Conservation (phyloP, 1,140 invertebrate species). For the Gonioctena quinquepunctata region DNA sequence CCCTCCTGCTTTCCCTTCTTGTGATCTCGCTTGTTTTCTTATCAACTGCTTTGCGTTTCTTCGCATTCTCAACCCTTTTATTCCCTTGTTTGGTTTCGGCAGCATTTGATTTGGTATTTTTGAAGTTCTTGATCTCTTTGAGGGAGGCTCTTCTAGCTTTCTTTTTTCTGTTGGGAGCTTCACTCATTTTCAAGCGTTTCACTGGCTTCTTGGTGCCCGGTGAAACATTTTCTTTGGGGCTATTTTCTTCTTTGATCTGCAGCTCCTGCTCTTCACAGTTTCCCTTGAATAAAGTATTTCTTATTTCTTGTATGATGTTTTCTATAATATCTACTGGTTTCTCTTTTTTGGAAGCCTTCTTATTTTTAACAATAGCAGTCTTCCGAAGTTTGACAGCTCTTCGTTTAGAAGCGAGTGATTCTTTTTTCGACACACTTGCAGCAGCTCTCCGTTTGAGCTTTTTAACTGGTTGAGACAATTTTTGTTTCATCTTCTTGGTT, state of each 20-base stretch:
- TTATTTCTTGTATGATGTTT: conserved; percentile 10
- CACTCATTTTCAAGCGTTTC: neutral
- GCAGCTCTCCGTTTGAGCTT: neutral
- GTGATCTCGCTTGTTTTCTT: too few species aligned
- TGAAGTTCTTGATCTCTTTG: neutral
- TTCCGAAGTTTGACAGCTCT: neutral
- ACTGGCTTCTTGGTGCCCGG: neutral
- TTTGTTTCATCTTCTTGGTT: neutral
- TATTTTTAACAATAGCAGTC: neutral
- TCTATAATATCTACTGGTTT: conserved; percentile 3
- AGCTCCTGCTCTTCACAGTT: neutral
- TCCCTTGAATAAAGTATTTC: neutral
- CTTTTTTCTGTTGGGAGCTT: neutral
- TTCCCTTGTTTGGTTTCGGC: too few species aligned
- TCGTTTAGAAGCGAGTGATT: neutral
- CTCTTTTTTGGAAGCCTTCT: neutral
- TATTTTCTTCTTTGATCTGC: neutral
- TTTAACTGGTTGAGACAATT: neutral
- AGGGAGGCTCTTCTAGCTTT: neutral
- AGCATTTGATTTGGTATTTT: neutral
- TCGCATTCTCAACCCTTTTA: too few species aligned
- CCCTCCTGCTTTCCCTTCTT: too few species aligned
- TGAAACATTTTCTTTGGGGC: neutral
- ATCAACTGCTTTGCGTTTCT: too few species aligned
- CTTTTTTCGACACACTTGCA: neutral